Conservation (phyloP, 1,140 invertebrate genomes). For the Tenebrio molitor region DNA sequence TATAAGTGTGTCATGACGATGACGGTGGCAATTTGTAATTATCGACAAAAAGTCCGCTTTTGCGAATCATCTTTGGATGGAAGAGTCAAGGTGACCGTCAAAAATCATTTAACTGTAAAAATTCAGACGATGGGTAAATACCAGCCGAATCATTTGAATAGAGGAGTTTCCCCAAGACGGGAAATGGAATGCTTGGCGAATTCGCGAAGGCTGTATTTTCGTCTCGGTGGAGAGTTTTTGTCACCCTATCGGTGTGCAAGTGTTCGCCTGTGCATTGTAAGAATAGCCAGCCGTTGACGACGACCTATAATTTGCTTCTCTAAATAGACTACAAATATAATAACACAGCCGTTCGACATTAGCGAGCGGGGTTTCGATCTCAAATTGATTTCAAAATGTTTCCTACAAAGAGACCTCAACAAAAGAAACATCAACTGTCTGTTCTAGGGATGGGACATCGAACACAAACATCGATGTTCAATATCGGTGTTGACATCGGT, state of each 20-base stretch:
- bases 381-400: neutral
- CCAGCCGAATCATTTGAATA: neutral
- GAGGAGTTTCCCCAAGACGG: neutral
- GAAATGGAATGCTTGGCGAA: neutral
- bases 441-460: too few relatives aligned
- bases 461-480: too few relatives aligned
- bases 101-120: conserved; percentile 37
- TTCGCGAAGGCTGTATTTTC: too few relatives aligned
- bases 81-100: conserved; percentile 12
- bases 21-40: neutral
- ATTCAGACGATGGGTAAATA: conserved; percentile 3
- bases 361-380: neutral
- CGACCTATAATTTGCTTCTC: conserved; percentile 35
- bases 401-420: neutral
- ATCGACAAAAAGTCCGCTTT: conserved; percentile 6
- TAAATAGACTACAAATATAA: conserved; percentile 33
- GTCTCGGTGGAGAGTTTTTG: neutral
- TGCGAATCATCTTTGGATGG: conserved; percentile 7
- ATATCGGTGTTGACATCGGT: too few relatives aligned
- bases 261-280: conserved; percentile 1
- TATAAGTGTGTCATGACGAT: conserved; percentile 29
- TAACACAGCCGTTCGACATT: conserved; percentile 8
- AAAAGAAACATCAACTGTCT: neutral
- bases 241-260: neutral
- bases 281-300: conserved; percentile 1